phyloP scores from a whole-genome alignment of 2,888 invertebrate genomes.

The Teleogryllus oceanicus region DNA sequence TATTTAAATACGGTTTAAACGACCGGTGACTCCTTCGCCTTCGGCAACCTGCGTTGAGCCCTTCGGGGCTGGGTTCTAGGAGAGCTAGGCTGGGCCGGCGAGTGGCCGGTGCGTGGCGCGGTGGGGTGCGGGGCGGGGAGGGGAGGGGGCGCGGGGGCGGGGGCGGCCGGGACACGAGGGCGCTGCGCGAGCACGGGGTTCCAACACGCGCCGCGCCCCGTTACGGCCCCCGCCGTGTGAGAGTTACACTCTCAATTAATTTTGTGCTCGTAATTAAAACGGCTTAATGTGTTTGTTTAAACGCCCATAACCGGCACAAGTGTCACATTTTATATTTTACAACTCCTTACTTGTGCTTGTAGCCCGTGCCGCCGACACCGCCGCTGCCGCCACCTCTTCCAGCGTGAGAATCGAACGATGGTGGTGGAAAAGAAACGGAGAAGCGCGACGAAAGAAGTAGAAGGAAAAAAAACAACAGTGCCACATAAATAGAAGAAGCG shows the following conservation, averaged over 20 bases:
- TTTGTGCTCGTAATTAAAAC: conserved; percentile 7
- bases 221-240: not conserved
- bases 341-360: not conserved
- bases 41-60: too few relatives aligned
- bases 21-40: too few relatives aligned
- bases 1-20: too few relatives aligned
- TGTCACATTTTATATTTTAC: conserved; percentile 18
- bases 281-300: conserved; percentile 9
- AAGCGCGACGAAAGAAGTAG: not conserved
- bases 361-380: too few relatives aligned
- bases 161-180: too few relatives aligned
- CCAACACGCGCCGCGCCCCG: not conserved
- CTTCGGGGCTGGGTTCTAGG: too few relatives aligned
- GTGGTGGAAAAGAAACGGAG: not conserved
- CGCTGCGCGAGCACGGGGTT: not conserved
- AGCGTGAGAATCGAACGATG: too few relatives aligned
- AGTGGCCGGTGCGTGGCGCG: too few relatives aligned
- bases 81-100: too few relatives aligned
- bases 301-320: conserved; percentile 18
- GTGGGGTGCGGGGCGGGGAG: too few relatives aligned
- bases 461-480: not conserved
- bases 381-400: too few relatives aligned
- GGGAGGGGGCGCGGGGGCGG: too few relatives aligned
- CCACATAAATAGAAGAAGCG: not conserved
- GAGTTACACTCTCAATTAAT: conserved; percentile 18